Evolutionary conservation across 2,888 invertebrate species (phyloP).

Genomic region (Cosmia trapezina): DNA sequence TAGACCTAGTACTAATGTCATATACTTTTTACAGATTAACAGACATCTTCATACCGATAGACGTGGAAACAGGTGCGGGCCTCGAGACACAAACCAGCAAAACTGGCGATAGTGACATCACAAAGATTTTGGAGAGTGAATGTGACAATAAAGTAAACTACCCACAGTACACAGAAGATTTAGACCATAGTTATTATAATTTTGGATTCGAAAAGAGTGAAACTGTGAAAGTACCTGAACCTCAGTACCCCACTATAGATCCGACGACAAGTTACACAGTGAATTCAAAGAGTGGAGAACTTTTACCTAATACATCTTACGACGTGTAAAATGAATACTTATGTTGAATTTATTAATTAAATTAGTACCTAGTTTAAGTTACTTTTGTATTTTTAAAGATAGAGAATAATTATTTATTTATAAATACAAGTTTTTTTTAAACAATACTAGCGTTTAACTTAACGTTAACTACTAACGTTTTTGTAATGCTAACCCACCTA

Average conservation of each 20-base stretch:
- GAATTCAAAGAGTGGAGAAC: conserved; percentile 66
- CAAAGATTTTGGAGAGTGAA: conserved; percentile 3
- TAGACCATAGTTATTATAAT: conserved; percentile 67
- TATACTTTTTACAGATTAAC: conserved; percentile 63
- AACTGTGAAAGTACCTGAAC: conserved; percentile 31
- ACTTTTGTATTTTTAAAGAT: conserved; percentile 32
- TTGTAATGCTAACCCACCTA: not conserved
- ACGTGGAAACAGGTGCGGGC: conserved; percentile 45
- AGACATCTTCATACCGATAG: conserved; percentile 65
- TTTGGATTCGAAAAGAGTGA: conserved; percentile 67
- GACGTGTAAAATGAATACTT: conserved; percentile 45
- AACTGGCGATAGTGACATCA: not conserved
- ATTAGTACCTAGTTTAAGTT: not conserved
- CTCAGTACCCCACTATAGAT: conserved; percentile 69
- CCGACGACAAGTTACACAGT: conserved; percentile 74
- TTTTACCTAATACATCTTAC: conserved; percentile 36
- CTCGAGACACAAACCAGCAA: conserved; percentile 44
- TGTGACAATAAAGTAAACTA: conserved; percentile 22
- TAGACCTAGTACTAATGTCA: not conserved
- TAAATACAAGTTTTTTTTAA: not conserved
- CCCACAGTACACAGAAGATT: conserved; percentile 5
- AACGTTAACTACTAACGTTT: too few species aligned
- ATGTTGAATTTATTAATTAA: conserved; percentile 7
- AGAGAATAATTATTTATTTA: not conserved
- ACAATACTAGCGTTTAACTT: too few species aligned